A percentile compares a stretch with the other conserved stretches of the same genome.
Evolutionary conservation across 2,888 invertebrate species (phyloP).

Genomic region (Polietes domitor): DNA sequence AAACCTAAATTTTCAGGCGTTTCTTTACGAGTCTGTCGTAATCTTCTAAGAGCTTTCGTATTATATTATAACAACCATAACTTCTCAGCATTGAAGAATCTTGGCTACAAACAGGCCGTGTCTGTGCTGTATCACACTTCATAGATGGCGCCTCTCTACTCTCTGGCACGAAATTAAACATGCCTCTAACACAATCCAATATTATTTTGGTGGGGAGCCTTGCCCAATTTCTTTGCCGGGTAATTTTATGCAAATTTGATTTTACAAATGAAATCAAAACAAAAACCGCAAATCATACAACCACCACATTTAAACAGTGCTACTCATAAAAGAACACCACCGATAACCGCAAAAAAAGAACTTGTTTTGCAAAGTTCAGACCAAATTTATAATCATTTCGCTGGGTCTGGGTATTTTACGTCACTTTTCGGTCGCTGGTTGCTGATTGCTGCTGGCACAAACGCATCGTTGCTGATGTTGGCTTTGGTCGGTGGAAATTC

Average conservation of each 20-base stretch:
- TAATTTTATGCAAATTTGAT: background rate
- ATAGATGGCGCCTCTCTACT: no score
- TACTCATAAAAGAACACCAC: background rate
- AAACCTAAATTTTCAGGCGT: no score
- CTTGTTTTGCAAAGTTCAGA: background rate
- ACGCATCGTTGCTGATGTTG: background rate
- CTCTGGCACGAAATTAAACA: no score
- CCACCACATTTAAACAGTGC: background rate
- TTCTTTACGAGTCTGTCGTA: no score
- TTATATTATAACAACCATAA: no score
- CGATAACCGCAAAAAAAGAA: background rate
- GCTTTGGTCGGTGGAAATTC: no score
- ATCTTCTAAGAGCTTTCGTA: no score
- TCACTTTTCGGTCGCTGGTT: background rate
- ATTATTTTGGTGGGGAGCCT: no score
- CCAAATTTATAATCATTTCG: background rate
- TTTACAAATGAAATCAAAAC: background rate
- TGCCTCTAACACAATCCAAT: no score
- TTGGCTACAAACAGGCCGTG: no score
- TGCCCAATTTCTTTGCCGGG: background rate
- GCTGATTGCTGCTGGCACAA: background rate
- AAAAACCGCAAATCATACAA: background rate
- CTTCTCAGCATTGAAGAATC: no score
- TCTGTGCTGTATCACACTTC: no score
- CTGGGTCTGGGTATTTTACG: background rate